These are phyloP conservation scores for Conistra vaccinii DNA, from an alignment of 2,888 invertebrate species.

Conservation along the genomic window DNA sequence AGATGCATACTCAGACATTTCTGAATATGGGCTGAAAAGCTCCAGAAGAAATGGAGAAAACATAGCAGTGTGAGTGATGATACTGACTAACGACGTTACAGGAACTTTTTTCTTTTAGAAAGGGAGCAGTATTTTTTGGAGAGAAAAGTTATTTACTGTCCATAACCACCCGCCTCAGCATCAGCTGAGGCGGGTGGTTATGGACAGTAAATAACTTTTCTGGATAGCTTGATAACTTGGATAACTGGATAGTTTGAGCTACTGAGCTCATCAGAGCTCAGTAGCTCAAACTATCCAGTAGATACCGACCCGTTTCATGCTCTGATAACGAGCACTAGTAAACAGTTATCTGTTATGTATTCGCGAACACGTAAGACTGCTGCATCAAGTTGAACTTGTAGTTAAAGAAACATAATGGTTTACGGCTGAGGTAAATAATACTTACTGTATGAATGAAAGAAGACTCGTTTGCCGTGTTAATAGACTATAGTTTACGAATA, in stretches of 20 bases:
- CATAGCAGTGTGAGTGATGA: neutral
- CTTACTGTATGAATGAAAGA: neutral
- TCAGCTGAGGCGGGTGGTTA: too few species aligned
- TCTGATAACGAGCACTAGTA: slow-evolving; percentile 25
- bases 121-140: neutral
- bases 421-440: neutral
- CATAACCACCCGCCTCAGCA: neutral
- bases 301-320: slow-evolving; percentile 33
- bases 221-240: too few species aligned
- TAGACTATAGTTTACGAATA: neutral
- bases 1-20: neutral
- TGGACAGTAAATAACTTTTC: too few species aligned
- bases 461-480: neutral
- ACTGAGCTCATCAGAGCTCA: too few species aligned
- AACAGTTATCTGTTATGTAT: slow-evolving; percentile 27
- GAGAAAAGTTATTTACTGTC: neutral
- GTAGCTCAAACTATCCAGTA: neutral
- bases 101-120: neutral
- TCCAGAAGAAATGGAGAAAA: neutral
- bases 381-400: slow-evolving; percentile 10
- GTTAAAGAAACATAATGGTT: neutral
- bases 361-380: slow-evolving; percentile 7
- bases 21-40: neutral
- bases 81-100: neutral
- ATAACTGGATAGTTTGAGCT: too few species aligned